phyloP scores from a whole-genome alignment of 2,888 invertebrate species.

The Caenorhabditis panamensis region DNA sequence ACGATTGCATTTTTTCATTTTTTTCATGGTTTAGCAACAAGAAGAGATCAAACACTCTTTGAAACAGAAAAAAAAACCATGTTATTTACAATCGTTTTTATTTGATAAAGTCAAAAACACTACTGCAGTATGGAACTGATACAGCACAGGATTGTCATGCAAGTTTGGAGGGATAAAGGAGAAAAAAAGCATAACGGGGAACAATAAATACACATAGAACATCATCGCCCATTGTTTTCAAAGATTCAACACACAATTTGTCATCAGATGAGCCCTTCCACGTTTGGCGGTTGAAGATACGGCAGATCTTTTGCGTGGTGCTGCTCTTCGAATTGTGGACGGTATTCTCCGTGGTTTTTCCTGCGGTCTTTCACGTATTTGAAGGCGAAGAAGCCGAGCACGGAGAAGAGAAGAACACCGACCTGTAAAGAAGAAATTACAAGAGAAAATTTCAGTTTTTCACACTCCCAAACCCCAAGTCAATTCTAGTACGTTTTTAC shows the following conservation, averaged over 20 bases:
- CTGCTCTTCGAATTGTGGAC: constrained; percentile 78
- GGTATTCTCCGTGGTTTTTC: constrained; percentile 79
- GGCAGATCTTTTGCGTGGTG: constrained; percentile 79
- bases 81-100: constrained; percentile 40
- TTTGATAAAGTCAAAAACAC: constrained; percentile 15
- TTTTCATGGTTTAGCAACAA: background rate
- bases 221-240: constrained; percentile 35
- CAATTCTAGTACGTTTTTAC: too few relatives aligned
- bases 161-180: constrained; percentile 16
- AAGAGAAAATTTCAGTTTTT: background rate
- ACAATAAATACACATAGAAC: constrained; percentile 58
- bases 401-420: constrained; percentile 62
- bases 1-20: background rate
- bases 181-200: constrained; percentile 29
- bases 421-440: constrained; percentile 64
- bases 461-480: background rate
- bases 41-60: constrained; percentile 22
- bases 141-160: constrained; percentile 20
- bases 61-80: too few relatives aligned
- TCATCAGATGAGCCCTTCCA: constrained; percentile 75
- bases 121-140: constrained; percentile 14
- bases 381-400: constrained; percentile 68
- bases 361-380: constrained; percentile 70
- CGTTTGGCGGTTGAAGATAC: constrained; percentile 77
- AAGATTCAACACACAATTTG: constrained; percentile 16